phyloP scores from a whole-genome alignment of 2,113 vertebrate genomes.

The Girardinichthys multiradiatus region DNA sequence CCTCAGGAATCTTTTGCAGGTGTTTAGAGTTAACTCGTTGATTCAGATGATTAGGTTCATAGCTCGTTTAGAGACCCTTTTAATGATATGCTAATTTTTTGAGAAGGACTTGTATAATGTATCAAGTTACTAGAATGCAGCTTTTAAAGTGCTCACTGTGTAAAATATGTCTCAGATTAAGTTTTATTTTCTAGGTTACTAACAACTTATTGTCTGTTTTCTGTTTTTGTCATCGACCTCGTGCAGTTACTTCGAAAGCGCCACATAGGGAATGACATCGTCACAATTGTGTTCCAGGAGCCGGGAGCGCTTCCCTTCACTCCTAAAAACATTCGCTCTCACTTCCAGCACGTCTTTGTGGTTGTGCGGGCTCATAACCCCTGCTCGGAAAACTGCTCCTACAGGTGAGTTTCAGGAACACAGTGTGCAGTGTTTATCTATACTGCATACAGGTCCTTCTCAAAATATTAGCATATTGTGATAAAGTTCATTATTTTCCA shows the following conservation, averaged over 20 bases:
- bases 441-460: too few relatives aligned
- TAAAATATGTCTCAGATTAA: neutral
- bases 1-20: too few relatives aligned
- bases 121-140: too few relatives aligned
- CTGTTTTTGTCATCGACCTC: neutral
- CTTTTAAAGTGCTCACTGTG: neutral
- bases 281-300: conserved; percentile 98
- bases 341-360: conserved; percentile 98
- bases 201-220: neutral
- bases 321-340: conserved; percentile 97
- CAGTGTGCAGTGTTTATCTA: neutral
- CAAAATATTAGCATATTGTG: too few relatives aligned
- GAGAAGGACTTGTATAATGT: too few relatives aligned
- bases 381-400: conserved; percentile 91
- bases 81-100: too few relatives aligned
- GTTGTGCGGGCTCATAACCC: conserved; percentile 89
- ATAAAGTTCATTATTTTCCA: too few relatives aligned
- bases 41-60: too few relatives aligned
- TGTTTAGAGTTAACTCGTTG: too few relatives aligned
- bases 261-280: conserved; percentile 97
- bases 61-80: too few relatives aligned
- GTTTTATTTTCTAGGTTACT: neutral
- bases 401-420: conserved; percentile 84
- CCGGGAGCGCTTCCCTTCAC: conserved; percentile 96
- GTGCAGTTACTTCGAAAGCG: conserved; percentile 91